Evolutionary conservation across 2,797 vertebrate genomes (phyloP).

Genomic region (Chanos chanos): DNA sequence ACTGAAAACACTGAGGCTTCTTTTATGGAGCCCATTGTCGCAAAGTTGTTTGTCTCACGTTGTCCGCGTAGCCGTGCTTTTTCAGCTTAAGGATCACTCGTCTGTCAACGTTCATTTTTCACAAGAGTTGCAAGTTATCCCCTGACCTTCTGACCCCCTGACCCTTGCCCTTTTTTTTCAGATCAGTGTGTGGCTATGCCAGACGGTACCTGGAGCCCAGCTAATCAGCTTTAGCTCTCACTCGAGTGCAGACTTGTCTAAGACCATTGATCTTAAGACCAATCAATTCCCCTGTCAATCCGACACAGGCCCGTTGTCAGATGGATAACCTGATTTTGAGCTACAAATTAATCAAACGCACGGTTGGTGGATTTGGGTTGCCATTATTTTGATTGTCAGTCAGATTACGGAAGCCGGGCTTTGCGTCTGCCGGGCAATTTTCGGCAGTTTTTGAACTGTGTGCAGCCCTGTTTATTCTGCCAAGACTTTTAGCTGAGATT

Average conservation of each 20-base stretch:
- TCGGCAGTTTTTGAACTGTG: neutral
- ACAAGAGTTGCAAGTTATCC: constrained; percentile 6
- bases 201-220: constrained; percentile 27
- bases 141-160: constrained; percentile 29
- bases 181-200: constrained; percentile 12
- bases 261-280: constrained; percentile 31
- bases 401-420: constrained; percentile 2
- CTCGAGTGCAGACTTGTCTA: constrained; percentile 17
- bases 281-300: constrained; percentile 29
- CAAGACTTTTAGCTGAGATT: constrained; percentile 4
- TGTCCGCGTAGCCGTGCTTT: too few species aligned
- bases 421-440: neutral
- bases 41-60: too few species aligned
- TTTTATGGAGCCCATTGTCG: too few species aligned
- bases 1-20: too few species aligned
- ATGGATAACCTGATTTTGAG: neutral
- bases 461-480: neutral
- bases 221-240: constrained; percentile 31
- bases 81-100: constrained; percentile 25
- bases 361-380: constrained; percentile 5
- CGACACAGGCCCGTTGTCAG: neutral
- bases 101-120: constrained; percentile 15
- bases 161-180: constrained; percentile 16
- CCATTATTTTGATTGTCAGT: neutral
- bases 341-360: neutral